phyloP scores from a whole-genome alignment of 2,888 invertebrate genomes.

The Ichneumoninae sp. region DNA sequence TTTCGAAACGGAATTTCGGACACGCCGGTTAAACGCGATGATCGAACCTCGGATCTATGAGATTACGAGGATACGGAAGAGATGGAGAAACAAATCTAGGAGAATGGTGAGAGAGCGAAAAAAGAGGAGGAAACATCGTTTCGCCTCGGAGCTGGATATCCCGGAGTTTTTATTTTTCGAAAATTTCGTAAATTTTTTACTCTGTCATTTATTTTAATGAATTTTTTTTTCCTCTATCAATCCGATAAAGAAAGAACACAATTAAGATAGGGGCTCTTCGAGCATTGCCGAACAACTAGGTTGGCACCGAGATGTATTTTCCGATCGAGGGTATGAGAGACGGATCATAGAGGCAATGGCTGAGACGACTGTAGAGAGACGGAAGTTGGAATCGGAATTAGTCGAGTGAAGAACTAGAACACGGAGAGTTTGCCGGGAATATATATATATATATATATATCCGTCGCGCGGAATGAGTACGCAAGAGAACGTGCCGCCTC shows the following conservation, averaged over 20 bases:
- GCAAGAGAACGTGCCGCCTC: slow-evolving; percentile 14
- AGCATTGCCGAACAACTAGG: slow-evolving; percentile 8
- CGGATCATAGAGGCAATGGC: slow-evolving; percentile 19
- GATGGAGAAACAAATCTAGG: background rate
- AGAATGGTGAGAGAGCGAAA: slow-evolving; percentile 17
- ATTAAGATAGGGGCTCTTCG: background rate
- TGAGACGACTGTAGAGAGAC: slow-evolving; percentile 37
- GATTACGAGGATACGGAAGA: background rate
- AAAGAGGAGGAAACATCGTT: slow-evolving; percentile 14
- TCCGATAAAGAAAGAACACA: background rate
- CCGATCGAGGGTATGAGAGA: slow-evolving; percentile 32
- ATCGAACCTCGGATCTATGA: slow-evolving; percentile 8
- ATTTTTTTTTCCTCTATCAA: slow-evolving; percentile 10
- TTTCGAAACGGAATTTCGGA: slow-evolving; percentile 33
- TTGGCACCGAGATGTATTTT: slow-evolving; percentile 21
- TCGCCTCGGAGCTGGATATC: slow-evolving; percentile 25
- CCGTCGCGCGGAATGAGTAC: slow-evolving; percentile 15
- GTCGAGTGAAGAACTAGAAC: slow-evolving; percentile 57
- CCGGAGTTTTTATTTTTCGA: slow-evolving; percentile 6
- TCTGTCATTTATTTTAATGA: background rate
- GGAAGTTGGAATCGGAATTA: slow-evolving; percentile 58
- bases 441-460: slow-evolving; percentile 2
- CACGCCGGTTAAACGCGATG: slow-evolving; percentile 20
- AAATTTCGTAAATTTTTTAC: background rate
- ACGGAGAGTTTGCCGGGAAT: slow-evolving; percentile 15